These are phyloP conservation scores for Uromys caudimaculatus DNA, from an alignment of 2,797 vertebrate genomes.

Conservation along the genomic window DNA sequence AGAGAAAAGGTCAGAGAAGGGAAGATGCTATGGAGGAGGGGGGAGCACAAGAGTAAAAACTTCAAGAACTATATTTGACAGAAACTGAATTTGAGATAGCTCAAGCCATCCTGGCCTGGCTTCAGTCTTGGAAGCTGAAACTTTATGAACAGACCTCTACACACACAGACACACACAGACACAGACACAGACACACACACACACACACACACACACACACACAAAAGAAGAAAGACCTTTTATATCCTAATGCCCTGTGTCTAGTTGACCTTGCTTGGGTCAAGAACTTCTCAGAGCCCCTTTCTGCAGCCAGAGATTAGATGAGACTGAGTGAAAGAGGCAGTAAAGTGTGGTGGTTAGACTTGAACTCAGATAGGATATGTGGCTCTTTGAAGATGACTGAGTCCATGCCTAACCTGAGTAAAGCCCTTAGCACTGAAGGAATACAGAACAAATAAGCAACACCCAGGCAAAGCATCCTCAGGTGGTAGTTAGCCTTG, in stretches of 20 bases:
- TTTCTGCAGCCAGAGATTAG: constrained; percentile 11
- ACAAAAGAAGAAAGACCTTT: constrained; percentile 3
- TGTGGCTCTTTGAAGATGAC: not conserved
- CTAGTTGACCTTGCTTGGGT: not conserved
- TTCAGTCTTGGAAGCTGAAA: not conserved
- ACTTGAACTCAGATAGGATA: not conserved
- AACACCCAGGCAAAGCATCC: not conserved
- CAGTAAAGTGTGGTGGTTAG: not conserved
- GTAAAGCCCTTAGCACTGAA: not conserved
- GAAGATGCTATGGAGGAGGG: not conserved
- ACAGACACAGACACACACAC: no score
- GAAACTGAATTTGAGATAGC: not conserved
- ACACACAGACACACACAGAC: no score
- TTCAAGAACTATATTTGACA: not conserved
- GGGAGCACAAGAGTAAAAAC: not conserved
- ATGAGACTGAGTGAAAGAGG: not conserved
- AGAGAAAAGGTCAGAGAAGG: constrained; percentile 6
- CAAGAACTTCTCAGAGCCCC: not conserved
- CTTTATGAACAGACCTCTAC: not conserved
- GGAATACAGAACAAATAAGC: not conserved
- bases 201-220: no score
- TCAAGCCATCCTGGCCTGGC: not conserved
- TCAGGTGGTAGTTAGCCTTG: not conserved
- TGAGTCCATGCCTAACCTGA: not conserved
- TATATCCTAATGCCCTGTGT: not conserved